A percentile compares a stretch with the other conserved stretches of the same genome.
These are phyloP conservation scores for Clarias gariepinus DNA, from an alignment of 2,113 vertebrate species.

Conservation along the genomic window DNA sequence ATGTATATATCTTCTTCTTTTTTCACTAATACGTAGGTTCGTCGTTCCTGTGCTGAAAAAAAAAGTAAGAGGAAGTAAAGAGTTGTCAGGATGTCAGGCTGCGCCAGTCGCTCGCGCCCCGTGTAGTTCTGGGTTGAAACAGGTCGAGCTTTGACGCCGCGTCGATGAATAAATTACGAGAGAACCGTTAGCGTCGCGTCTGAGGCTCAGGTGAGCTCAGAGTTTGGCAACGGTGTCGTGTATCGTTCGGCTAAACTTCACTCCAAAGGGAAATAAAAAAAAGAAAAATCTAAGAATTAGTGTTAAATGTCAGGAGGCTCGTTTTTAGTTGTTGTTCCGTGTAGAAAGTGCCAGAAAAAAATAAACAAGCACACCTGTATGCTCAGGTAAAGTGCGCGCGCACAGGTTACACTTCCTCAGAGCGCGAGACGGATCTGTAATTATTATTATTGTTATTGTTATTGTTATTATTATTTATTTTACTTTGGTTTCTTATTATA, in stretches of 20 bases:
- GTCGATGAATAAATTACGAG: slow-evolving; percentile 71
- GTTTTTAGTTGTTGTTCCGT: neutral
- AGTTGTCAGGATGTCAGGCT: slow-evolving; percentile 21
- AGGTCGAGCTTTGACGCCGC: slow-evolving; percentile 60
- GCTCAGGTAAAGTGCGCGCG: neutral
- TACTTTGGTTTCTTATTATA: neutral
- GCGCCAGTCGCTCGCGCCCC: slow-evolving; percentile 42
- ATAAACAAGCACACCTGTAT: neutral
- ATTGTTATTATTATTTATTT: neutral
- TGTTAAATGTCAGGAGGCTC: neutral
- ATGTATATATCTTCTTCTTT: neutral
- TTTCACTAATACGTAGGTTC: neutral
- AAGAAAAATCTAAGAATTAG: neutral
- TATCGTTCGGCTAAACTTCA: slow-evolving; percentile 33
- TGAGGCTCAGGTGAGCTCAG: slow-evolving; percentile 58
- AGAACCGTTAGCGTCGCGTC: slow-evolving; percentile 62
- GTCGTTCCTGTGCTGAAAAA: neutral
- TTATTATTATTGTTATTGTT: too few species aligned
- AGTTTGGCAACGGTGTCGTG: slow-evolving; percentile 48
- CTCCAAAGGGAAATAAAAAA: neutral
- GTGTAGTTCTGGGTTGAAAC: slow-evolving; percentile 38
- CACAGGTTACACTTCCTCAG: neutral
- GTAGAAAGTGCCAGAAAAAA: neutral
- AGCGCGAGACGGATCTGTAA: neutral
- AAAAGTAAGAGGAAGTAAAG: neutral